Evolutionary conservation across 2,797 vertebrate species (phyloP).

Genomic region (Parauchenoglanis punctatus): DNA sequence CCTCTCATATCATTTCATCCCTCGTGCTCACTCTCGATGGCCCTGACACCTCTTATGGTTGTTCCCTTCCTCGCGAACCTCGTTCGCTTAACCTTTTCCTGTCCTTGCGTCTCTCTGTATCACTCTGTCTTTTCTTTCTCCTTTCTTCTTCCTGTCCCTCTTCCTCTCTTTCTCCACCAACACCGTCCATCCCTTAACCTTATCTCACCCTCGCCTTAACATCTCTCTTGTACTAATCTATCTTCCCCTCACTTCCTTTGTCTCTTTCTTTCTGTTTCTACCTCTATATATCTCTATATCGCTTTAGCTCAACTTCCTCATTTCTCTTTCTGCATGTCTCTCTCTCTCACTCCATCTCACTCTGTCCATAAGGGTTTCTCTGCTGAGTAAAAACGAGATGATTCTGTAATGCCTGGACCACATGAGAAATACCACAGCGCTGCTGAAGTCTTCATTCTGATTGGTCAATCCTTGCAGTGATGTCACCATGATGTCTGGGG

Average conservation of each 20-base stretch:
- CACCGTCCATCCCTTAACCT: not conserved
- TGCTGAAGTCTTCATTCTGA: not conserved
- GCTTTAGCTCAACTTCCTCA: not conserved
- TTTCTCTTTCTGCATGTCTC: not conserved
- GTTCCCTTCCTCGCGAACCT: constrained; percentile 16
- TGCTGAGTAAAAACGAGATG: not conserved
- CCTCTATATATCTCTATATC: not conserved
- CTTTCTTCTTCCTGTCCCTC: not conserved
- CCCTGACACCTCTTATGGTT: not conserved
- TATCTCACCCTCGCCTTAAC: not conserved
- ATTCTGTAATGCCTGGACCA: not conserved
- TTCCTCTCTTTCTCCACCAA: not conserved
- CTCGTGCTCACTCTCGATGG: constrained; percentile 21
- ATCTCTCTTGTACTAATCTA: not conserved
- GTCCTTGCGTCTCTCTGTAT: not conserved
- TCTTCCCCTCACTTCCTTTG: not conserved
- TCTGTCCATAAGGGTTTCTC: not conserved
- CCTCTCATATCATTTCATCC: constrained; percentile 29
- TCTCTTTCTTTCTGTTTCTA: not conserved
- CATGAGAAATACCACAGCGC: not conserved
- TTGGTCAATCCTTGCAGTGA: not conserved
- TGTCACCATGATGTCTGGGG: not conserved
- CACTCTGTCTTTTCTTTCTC: not conserved
- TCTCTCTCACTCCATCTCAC: not conserved
- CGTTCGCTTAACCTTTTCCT: constrained; percentile 8